Evolutionary conservation across 2,888 invertebrate species (phyloP), one percentile per base, ranked within the genome.

Genomic region (Lasioglossum pauxillum): DNA sequence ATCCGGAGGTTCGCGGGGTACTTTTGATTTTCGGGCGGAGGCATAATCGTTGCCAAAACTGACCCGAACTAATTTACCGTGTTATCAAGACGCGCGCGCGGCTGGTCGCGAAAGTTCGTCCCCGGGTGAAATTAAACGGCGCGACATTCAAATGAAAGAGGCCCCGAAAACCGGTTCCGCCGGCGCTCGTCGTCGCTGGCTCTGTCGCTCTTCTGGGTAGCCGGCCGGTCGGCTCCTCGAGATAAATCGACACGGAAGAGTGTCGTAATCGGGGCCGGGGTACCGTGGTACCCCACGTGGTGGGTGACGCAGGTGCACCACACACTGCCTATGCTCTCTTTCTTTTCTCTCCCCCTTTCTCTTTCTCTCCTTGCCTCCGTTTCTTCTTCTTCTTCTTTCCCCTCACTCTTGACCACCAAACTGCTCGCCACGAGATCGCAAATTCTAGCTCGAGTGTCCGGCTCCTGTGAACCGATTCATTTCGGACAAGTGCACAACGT

Each of bases 221-320:
- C 81, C 84, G 64, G 80, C 82, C 89, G 85, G 83, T 80, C 87
- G 83, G 73, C 83, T 84, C 69, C 53, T 53, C 77, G 82, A 91
- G 90, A 91, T 88, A 90, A 91, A 88, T 87, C 91, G 89, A 91
- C 89, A 88, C 91, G 91, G 91, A 91, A 91, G 91, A 91, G 88
- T 91, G 90, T 89, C 89, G 91, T 91, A 91, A 91, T 91, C 91
- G 87, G 89, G 88, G 80, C 85, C 86, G 84, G 83, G 86, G 88
- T 84, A 91, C 86, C 89, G 89, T 83, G 89, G 75, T 84, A 83
- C 80, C 83, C 86, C 86, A 85, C 85, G 90, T 90, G 89, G 81
- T 84, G 84, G 84, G 80, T 89, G 83, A 89, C 85, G 86, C 89
- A 90, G 91, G 88, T 91, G 88, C 86, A 82, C 81, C 82, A 46